Conservation (phyloP, 2,113 vertebrate species). For the Brachirus orientalis region DNA sequence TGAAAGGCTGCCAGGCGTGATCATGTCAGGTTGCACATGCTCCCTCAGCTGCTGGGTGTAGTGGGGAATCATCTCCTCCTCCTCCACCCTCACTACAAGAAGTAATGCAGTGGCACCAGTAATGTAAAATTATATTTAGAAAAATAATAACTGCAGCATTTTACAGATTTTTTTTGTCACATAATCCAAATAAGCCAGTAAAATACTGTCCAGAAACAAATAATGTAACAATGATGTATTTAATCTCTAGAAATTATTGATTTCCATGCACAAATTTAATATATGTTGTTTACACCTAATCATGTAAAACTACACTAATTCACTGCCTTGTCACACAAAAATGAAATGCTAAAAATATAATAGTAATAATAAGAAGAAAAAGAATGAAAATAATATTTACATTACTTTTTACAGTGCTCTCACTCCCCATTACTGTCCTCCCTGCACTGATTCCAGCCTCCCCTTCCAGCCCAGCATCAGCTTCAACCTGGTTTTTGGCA, state of each 20-base stretch:
- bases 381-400: not conserved
- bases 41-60: slow-evolving; percentile 86
- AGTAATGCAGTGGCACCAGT: slow-evolving; percentile 23
- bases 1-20: slow-evolving; percentile 88
- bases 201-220: slow-evolving; percentile 10
- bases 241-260: slow-evolving; percentile 5
- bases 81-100: slow-evolving; percentile 64
- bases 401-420: slow-evolving; percentile 72
- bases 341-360: not conserved
- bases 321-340: not conserved
- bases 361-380: fast-evolving
- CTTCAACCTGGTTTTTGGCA: slow-evolving; percentile 60
- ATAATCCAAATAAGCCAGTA: not conserved
- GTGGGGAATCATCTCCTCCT: slow-evolving; percentile 82
- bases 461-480: slow-evolving; percentile 47
- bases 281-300: not conserved
- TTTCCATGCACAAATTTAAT: not conserved
- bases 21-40: slow-evolving; percentile 85
- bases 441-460: slow-evolving; percentile 66
- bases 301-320: too few species aligned
- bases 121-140: slow-evolving; percentile 7
- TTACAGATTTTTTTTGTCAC: not conserved
- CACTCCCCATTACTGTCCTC: slow-evolving; percentile 65
- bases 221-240: not conserved
- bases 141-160: not conserved